Evolutionary conservation across 2,888 invertebrate species (phyloP).

Genomic region (Philereme transversata): DNA sequence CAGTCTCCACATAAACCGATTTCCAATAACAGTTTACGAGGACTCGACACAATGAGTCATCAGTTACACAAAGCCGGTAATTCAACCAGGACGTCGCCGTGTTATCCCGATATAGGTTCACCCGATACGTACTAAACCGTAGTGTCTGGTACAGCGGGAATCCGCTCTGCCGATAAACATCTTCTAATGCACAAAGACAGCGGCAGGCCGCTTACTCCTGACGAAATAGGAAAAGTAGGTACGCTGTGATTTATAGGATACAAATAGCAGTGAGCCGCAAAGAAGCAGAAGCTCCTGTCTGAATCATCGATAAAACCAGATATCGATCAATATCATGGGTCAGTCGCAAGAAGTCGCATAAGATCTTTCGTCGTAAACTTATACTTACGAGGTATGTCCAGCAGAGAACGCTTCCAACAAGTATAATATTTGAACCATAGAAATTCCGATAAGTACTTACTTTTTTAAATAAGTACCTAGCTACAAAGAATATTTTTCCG

Average conservation of each 20-base stretch:
- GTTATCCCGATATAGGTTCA: constrained; percentile 53
- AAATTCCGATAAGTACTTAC: no score
- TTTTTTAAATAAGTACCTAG: background rate
- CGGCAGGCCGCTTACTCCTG: background rate
- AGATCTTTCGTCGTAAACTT: no score
- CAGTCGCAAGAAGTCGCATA: no score
- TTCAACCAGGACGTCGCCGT: constrained; percentile 53
- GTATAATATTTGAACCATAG: no score
- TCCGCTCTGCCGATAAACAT: constrained; percentile 10
- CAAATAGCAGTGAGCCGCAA: no score
- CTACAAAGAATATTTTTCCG: background rate
- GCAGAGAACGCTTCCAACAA: no score
- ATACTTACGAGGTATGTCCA: no score
- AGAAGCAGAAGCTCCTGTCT: no score
- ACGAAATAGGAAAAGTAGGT: constrained; percentile 2
- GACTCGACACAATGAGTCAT: constrained; percentile 54
- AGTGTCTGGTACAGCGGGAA: constrained; percentile 8
- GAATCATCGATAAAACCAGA: no score
- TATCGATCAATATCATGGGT: no score
- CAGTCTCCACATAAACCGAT: constrained; percentile 37
- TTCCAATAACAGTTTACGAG: constrained; percentile 55
- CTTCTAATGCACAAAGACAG: constrained; percentile 5
- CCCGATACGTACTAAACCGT: constrained; percentile 34
- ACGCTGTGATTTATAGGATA: background rate
- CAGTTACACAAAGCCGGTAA: constrained; percentile 60